phyloP scores from a whole-genome alignment of 2,113 vertebrate species.

The Benitochromis conjunctus region DNA sequence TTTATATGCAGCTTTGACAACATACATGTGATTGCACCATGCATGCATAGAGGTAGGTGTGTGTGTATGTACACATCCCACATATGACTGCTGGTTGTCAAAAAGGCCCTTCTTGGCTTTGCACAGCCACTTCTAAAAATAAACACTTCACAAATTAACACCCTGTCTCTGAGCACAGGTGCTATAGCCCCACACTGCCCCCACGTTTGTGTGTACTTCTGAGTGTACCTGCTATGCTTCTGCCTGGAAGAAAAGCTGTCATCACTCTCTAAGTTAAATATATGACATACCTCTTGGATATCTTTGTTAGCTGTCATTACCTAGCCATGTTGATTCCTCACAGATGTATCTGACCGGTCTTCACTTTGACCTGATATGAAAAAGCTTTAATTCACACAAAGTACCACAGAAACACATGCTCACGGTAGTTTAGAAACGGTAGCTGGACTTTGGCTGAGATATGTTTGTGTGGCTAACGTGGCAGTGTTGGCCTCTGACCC shows the following conservation, averaged over 20 bases:
- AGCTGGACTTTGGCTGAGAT: not conserved
- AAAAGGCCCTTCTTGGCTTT: constrained; percentile 27
- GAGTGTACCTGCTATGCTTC: not conserved
- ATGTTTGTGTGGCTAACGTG: constrained; percentile 39
- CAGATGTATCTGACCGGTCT: not conserved
- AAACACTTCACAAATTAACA: constrained; percentile 56
- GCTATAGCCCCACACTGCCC: constrained; percentile 25
- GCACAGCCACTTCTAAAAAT: constrained; percentile 57
- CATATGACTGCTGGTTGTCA: constrained; percentile 15
- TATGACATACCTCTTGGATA: not conserved
- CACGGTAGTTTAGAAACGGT: not conserved
- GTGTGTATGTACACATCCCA: not conserved
- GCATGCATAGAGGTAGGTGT: not conserved
- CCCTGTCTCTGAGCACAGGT: constrained; percentile 40
- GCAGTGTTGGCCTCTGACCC: constrained; percentile 46
- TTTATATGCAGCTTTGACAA: not conserved
- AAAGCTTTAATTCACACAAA: not conserved
- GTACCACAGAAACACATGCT: not conserved
- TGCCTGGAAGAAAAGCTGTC: not conserved
- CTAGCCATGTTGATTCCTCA: not conserved
- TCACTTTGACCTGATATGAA: not conserved
- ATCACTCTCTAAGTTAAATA: not conserved
- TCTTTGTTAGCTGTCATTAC: not conserved
- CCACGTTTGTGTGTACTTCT: not conserved
- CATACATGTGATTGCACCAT: not conserved